Conservation (phyloP, 2,888 invertebrate genomes). For the Cactoblastis cactorum region DNA sequence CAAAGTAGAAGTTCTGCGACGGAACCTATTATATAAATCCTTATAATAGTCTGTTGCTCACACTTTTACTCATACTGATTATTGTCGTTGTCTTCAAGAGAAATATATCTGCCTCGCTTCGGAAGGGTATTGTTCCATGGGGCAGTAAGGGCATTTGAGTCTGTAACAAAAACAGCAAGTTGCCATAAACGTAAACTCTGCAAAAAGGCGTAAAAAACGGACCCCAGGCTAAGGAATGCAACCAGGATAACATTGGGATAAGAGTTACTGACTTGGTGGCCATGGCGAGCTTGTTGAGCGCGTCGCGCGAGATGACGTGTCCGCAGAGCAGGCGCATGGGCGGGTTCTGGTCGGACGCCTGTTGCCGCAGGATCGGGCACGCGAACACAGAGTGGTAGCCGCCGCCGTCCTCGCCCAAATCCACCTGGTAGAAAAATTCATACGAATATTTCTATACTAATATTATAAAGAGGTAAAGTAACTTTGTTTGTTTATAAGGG, state of each 20-base stretch:
- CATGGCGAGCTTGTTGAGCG: constrained; percentile 95
- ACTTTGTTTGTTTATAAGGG: no score
- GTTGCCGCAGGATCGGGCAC: constrained; percentile 98
- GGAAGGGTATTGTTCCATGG: constrained; percentile 95
- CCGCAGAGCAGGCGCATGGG: constrained; percentile 98
- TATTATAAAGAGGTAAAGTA: no score
- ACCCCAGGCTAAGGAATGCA: no score
- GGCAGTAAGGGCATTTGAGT: constrained; percentile 99
- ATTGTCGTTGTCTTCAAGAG: constrained; percentile 69
- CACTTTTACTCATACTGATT: constrained; percentile 16
- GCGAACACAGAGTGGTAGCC: constrained; percentile 99
- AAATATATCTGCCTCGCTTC: constrained; percentile 96
- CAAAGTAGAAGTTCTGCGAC: no score
- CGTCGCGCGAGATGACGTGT: constrained; percentile 98
- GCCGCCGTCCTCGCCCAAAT: constrained; percentile 95
- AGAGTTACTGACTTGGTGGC: constrained; percentile 91
- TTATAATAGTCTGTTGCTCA: constrained; percentile 17
- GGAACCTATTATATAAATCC: background rate
- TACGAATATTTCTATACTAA: background rate
- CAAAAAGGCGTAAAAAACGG: no score
- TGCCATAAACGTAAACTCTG: no score
- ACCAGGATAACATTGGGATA: no score
- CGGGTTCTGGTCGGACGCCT: constrained; percentile 96
- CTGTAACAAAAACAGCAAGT: constrained; percentile 81
- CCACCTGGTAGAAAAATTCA: constrained; percentile 87